These are phyloP conservation scores for Paracentrotus lividus DNA, from an alignment of 53 echinoderm and acorn worm genomes.

Conservation along the genomic window DNA sequence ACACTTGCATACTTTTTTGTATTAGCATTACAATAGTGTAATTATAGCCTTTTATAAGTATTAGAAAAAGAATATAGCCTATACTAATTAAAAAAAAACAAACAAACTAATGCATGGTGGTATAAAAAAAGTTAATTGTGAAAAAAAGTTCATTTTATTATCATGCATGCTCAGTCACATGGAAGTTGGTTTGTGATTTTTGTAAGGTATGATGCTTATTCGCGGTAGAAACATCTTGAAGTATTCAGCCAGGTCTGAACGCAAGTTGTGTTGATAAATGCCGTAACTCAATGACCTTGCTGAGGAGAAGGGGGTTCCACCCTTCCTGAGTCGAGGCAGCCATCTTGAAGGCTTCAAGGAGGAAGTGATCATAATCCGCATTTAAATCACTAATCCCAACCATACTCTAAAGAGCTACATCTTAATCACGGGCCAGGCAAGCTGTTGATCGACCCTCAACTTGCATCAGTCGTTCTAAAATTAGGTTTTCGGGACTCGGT, in stretches of 20 bases:
- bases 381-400: slow-evolving; percentile 45
- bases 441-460: background rate
- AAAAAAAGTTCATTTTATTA: too few species aligned
- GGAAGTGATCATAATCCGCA: slow-evolving; percentile 54
- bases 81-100: too few species aligned
- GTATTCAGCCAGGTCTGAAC: background rate
- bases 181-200: too few species aligned
- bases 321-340: slow-evolving; percentile 39
- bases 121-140: too few species aligned
- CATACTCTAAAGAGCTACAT: slow-evolving; percentile 2
- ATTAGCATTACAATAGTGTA: too few species aligned
- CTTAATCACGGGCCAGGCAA: background rate
- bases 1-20: too few species aligned
- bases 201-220: too few species aligned
- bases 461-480: background rate
- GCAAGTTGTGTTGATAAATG: slow-evolving; percentile 11
- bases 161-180: too few species aligned
- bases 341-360: slow-evolving; percentile 10
- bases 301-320: slow-evolving; percentile 39
- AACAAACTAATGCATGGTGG: too few species aligned
- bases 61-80: too few species aligned
- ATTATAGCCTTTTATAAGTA: too few species aligned
- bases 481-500: background rate
- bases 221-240: too few species aligned
- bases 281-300: slow-evolving; percentile 34